Evolutionary conservation across 2,797 vertebrate genomes (phyloP).

Genomic region (Smutsia gigantea): DNA sequence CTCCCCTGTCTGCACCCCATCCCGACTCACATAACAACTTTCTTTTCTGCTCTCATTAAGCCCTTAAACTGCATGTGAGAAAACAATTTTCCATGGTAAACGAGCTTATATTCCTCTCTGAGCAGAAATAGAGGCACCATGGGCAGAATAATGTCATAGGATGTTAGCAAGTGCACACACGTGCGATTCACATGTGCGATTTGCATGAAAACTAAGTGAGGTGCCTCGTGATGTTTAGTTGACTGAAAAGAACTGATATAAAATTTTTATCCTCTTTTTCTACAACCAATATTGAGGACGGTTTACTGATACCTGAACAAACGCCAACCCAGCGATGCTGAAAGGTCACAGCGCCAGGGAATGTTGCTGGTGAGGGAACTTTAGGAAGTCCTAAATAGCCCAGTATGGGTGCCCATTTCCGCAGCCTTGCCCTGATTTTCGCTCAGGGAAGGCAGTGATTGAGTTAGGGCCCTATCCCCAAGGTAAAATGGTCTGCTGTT

Average conservation of each 20-base stretch:
- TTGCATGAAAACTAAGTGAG: neutral
- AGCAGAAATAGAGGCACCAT: neutral
- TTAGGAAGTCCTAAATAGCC: no score
- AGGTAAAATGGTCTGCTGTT: accelerated
- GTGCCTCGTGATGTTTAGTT: neutral
- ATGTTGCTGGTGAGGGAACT: accelerated
- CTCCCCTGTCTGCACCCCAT: slow-evolving; percentile 31
- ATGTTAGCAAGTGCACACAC: accelerated
- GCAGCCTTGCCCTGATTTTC: neutral
- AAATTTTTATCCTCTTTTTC: neutral
- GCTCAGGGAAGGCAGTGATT: accelerated
- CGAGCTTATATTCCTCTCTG: neutral
- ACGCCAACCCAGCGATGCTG: neutral
- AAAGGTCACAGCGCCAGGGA: accelerated
- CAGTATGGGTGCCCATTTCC: accelerated
- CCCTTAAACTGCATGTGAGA: slow-evolving; percentile 21
- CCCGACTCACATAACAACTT: slow-evolving; percentile 50
- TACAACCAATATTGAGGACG: neutral
- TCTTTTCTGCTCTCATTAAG: slow-evolving; percentile 63
- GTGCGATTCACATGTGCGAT: neutral
- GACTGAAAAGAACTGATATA: neutral
- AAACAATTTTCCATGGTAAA: neutral
- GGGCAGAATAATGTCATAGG: neutral
- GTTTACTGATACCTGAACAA: neutral
- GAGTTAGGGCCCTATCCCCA: neutral